phyloP scores from a whole-genome alignment of 2,797 vertebrate species.

The Pygocentrus nattereri region DNA sequence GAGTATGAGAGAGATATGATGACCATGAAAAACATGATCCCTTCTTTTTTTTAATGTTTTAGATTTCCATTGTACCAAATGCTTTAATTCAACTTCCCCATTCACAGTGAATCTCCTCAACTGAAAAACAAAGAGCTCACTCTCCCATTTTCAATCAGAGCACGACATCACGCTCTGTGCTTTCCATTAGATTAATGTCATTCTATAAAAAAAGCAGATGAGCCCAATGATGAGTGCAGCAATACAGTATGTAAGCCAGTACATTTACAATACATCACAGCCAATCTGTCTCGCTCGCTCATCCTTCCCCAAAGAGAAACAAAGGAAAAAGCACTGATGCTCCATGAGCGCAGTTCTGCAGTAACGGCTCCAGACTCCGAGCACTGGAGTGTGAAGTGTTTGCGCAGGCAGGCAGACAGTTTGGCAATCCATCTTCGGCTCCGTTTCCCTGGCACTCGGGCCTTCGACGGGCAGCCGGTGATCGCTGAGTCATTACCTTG shows the following conservation, averaged over 20 bases:
- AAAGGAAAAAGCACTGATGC: not conserved
- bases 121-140: not conserved
- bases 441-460: conserved; percentile 7
- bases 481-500: conserved; percentile 47
- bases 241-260: not conserved
- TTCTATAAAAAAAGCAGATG: not conserved
- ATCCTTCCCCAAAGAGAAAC: not conserved
- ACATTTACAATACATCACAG: not conserved
- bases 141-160: not conserved
- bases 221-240: not conserved
- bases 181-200: not conserved
- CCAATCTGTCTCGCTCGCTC: not conserved
- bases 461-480: conserved; percentile 28
- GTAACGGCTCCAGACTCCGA: not conserved
- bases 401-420: conserved; percentile 9
- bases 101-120: not conserved
- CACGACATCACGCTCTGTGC: not conserved
- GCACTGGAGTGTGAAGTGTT: not conserved
- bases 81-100: too few relatives aligned
- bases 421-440: not conserved
- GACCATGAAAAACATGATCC: too few relatives aligned
- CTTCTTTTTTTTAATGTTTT: too few relatives aligned
- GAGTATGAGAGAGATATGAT: too few relatives aligned
- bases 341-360: not conserved
- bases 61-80: too few relatives aligned